Evolutionary conservation across 2,888 invertebrate genomes (phyloP).

Genomic region (Netelia fuscicornis): DNA sequence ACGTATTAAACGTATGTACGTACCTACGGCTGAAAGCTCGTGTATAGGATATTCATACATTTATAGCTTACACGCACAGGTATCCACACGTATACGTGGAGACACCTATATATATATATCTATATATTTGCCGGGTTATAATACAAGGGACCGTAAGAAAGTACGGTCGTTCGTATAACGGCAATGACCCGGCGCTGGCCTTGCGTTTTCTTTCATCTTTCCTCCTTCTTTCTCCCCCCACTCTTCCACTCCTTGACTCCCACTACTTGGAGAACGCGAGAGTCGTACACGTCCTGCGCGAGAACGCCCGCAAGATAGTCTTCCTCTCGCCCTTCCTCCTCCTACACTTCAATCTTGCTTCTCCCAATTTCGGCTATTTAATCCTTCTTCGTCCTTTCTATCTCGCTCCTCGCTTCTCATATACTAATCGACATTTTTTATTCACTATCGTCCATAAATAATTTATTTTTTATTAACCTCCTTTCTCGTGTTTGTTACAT

Average conservation of each 20-base stretch:
- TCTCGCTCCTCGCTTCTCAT: neutral
- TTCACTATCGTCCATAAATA: conserved; percentile 25
- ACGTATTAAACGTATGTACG: neutral
- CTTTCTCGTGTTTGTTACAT: neutral
- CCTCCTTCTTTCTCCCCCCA: conserved; percentile 65
- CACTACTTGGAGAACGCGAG: neutral
- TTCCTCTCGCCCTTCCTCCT: neutral
- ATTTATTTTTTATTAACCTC: conserved; percentile 36
- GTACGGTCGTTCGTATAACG: conserved; percentile 75
- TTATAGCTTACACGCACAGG: neutral
- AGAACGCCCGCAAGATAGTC: neutral
- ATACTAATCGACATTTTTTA: conserved; percentile 23
- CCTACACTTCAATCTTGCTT: neutral
- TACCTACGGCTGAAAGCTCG: neutral
- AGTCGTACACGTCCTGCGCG: neutral
- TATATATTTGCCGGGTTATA: neutral
- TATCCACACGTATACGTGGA: neutral
- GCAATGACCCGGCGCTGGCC: conserved; percentile 82
- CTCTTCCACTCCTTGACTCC: neutral
- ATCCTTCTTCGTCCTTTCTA: conserved; percentile 1
- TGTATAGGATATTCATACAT: neutral
- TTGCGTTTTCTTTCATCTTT: conserved; percentile 81
- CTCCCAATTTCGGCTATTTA: neutral
- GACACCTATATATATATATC: neutral
- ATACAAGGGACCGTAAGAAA: conserved; percentile 63